Evolutionary conservation across 2,113 vertebrate genomes (phyloP), one percentile per base, ranked within the genome.

Genomic region (Phasianus colchicus): DNA sequence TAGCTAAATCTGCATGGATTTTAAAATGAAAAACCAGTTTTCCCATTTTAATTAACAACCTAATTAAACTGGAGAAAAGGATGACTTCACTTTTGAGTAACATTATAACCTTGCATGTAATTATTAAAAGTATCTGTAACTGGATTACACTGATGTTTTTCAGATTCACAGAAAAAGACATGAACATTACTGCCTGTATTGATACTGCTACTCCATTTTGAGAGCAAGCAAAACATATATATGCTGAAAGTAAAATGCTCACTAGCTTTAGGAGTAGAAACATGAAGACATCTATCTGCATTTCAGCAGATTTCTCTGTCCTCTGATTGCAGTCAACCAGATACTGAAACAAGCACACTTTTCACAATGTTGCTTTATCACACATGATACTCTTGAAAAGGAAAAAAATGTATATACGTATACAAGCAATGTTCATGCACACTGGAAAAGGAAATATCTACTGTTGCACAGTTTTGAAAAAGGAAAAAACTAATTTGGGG

Each of bases 11-110:
- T 60, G 8, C 50, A 7, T 25, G 38, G 11, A 80, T 61, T 83
- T 58, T 30, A 55, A 70, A 80, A 89, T 15, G 32, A 38, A 77
- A 22, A 71, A 67, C 20, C 43, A 60, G 54, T 79, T 86, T 85
- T 88, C 29, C 32, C 67, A 60, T 64, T 86, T 80, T 63, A 94
- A 92, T 73, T 89, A 93, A 82, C 48, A 70, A 60, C 47, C 17
- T 61, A 91, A 89, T 54, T 83, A 87, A 65, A 57, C 10, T 27
- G 29, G 16, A 63, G 22, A 80, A 69, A 24, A 48, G 83, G 76
- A 73, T 30, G 20, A 42, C 21, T 84, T 89, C 29, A 83, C 21
- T 83, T 83, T 29, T 32, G 45, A 79, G 15, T 40, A 83, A 83
- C 72, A 85, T 85, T 69, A 40, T 65, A 85, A 66, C 19, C 6